A percentile compares a stretch with the other conserved stretches of the same genome.
phyloP scores from a whole-genome alignment of 2,888 invertebrate species.

The Nymphalis polychloros region DNA sequence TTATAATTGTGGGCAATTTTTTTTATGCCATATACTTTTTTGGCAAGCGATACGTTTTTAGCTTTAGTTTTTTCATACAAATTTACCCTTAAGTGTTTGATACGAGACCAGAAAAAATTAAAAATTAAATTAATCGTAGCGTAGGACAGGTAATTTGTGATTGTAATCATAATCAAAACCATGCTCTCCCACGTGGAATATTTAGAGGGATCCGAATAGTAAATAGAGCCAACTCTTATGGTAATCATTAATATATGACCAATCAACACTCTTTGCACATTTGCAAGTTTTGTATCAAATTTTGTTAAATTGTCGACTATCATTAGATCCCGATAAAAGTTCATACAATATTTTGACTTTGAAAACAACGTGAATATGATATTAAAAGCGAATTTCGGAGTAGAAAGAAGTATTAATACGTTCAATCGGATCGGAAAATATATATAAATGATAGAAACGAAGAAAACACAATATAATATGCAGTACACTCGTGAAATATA shows the following conservation, averaged over 20 bases:
- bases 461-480: no score
- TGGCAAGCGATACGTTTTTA: not conserved
- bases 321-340: conserved; percentile 9
- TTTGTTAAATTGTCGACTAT: conserved; percentile 6
- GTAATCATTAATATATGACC: not conserved
- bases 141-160: not conserved
- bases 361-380: not conserved
- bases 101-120: not conserved
- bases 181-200: not conserved
- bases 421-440: not conserved
- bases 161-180: not conserved
- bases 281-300: not conserved
- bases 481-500: no score
- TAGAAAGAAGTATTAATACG: not conserved
- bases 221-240: not conserved
- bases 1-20: conserved; percentile 9
- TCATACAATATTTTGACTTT: not conserved
- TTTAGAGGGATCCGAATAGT: not conserved
- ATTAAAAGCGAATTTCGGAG: not conserved
- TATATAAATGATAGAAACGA: no score
- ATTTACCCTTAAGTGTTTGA: not conserved
- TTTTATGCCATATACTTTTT: conserved; percentile 1
- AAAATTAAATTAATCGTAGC: not conserved
- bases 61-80: not conserved
- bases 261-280: not conserved